Percentiles rank a stretch among this genome's conserved stretches.
Evolutionary conservation across 2,888 invertebrate genomes (phyloP).

Genomic region (Pediacus dermestoides): DNA sequence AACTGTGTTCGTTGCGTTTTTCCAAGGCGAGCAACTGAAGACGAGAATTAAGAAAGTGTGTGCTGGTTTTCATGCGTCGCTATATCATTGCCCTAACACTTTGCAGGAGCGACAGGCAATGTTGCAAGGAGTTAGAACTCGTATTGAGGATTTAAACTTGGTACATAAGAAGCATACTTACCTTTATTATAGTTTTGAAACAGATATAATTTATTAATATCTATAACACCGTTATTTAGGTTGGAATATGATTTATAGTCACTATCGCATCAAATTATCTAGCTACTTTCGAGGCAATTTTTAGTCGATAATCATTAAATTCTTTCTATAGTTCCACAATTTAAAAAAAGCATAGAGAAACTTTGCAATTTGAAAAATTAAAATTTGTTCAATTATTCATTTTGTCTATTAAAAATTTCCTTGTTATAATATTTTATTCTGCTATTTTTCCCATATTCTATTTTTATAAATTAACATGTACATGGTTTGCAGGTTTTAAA

Average conservation of each 20-base stretch:
- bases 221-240: too few species aligned
- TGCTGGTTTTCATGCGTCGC: constrained; percentile 86
- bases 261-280: too few species aligned
- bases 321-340: too few species aligned
- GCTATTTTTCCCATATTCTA: background rate
- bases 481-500: constrained; percentile 68
- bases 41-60: constrained; percentile 89
- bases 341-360: too few species aligned
- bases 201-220: too few species aligned
- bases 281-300: too few species aligned
- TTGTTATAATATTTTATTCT: background rate
- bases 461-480: background rate
- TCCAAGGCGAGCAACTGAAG: constrained; percentile 91
- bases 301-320: too few species aligned
- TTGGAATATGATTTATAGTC: constrained; percentile 9
- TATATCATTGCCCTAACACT: constrained; percentile 89
- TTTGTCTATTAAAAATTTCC: background rate
- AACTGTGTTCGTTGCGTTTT: constrained; percentile 84
- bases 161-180: constrained; percentile 48
- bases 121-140: constrained; percentile 84
- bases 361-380: too few species aligned
- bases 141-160: constrained; percentile 84
- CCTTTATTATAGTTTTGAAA: too few species aligned
- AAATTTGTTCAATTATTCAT: too few species aligned
- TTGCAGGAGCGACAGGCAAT: constrained; percentile 82